These are phyloP conservation scores for Erebia palarica DNA, from an alignment of 2,888 invertebrate genomes.

Conservation along the genomic window DNA sequence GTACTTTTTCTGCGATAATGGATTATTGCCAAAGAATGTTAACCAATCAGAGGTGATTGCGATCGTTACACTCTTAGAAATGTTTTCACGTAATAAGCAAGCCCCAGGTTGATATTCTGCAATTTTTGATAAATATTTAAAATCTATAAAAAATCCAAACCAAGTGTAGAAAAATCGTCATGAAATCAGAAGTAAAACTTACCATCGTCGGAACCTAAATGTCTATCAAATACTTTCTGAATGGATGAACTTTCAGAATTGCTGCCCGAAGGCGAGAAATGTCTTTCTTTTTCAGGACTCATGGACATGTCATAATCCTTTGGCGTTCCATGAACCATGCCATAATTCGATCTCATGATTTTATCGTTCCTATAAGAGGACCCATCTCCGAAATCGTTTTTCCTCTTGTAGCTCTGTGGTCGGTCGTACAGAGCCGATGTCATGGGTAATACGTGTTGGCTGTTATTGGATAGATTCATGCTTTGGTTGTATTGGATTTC, in stretches of 20 bases:
- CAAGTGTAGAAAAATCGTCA: neutral
- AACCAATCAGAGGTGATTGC: too few species aligned
- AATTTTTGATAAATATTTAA: neutral
- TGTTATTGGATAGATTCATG: slow-evolving; percentile 53
- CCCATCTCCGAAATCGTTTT: slow-evolving; percentile 70
- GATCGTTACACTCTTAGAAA: too few species aligned
- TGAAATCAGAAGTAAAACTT: slow-evolving; percentile 48
- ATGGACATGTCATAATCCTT: slow-evolving; percentile 64
- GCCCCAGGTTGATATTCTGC: neutral
- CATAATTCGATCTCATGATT: slow-evolving; percentile 70
- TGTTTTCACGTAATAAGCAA: too few species aligned
- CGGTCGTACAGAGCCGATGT: slow-evolving; percentile 70
- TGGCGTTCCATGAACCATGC: slow-evolving; percentile 61
- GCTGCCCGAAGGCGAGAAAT: slow-evolving; percentile 61
- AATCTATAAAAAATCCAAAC: neutral
- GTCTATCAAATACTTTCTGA: slow-evolving; percentile 70
- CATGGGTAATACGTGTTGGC: slow-evolving; percentile 63
- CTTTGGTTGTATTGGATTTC: slow-evolving; percentile 69
- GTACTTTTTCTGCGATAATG: too few species aligned
- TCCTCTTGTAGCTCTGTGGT: slow-evolving; percentile 65
- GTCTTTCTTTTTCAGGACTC: slow-evolving; percentile 60
- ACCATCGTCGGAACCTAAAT: slow-evolving; percentile 73
- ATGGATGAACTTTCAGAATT: slow-evolving; percentile 54
- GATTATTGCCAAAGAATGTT: too few species aligned
- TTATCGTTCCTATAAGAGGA: slow-evolving; percentile 69